Evolutionary conservation across 2,113 vertebrate genomes (phyloP), one percentile per base, ranked within the genome.

Genomic region (Cyrtonyx montezumae): DNA sequence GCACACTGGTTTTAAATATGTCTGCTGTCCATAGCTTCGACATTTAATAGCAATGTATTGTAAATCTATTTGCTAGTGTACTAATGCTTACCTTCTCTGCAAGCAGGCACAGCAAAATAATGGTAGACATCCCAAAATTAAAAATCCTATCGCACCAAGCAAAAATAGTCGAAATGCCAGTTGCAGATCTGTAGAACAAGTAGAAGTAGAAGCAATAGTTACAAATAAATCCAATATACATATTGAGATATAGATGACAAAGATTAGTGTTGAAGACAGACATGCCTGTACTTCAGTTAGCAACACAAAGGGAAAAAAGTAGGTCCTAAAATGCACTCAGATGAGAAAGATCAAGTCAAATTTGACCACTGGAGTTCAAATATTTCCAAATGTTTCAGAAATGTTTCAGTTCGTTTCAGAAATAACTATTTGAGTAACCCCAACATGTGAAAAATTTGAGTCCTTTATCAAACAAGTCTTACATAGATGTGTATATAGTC

Each of bases 71-170:
- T 69, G 42, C 32, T 58, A 8, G 20, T 17, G 13, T 17, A 37
- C 70, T 40, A 81, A 71, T 20, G 4, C 96, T 82, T 96, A 98
- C 97, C 97, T 97, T 45, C 37, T 96, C 82, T 66, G 79, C 19
- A 93, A 85, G 84, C 77, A 0, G 19, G 26, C 43, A 70, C 32
- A 95, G 86, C 93, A 98, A 79, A 20, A 96, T 37, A 97, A 9
- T 4, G 94, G 95, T 5, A 98, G 61, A 36, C 80, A 59, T 19
- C 68, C 97, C 66, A 98, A 26, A 68, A 70, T 3, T 22, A 97
- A 4, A 70, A 96, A 43, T 66, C 51, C 88, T 85, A 80, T 40
- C 28, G 70, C 37, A 1, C 34, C 25, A 30, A 97, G 5, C 8
- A 82, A 17, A 91, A 97, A 78, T 3, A 97, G 14, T 51, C 93